Conservation (phyloP, 1,140 invertebrate genomes). For the Eupristina koningsbergeri region DNA sequence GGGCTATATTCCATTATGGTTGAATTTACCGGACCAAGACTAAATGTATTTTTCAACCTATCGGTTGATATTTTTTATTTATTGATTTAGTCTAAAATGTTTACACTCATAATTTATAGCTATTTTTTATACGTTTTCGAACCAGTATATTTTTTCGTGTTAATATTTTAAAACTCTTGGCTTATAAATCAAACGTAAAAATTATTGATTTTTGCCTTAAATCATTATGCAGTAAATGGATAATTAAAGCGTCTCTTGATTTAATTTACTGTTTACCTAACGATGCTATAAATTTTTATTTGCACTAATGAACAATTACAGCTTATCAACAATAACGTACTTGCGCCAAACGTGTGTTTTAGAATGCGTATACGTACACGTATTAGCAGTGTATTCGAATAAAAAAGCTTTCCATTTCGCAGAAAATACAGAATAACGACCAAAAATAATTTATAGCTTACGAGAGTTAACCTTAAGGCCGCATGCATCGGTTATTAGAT, state of each 20-base stretch:
- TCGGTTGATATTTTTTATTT: background rate
- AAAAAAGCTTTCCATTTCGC: background rate
- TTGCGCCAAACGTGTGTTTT: background rate
- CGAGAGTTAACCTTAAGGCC: background rate
- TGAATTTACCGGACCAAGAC: background rate
- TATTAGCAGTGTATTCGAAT: too few species aligned
- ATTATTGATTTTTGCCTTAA: too few species aligned
- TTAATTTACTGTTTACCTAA: too few species aligned
- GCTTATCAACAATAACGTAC: background rate
- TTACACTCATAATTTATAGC: background rate
- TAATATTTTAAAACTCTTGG: too few species aligned
- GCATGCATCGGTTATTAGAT: constrained; percentile 30
- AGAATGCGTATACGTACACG: too few species aligned
- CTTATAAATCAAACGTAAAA: too few species aligned
- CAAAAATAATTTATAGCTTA: constrained; percentile 10
- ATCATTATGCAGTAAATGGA: too few species aligned
- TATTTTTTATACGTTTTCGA: background rate
- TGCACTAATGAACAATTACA: background rate
- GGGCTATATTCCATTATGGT: background rate
- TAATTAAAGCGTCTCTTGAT: too few species aligned
- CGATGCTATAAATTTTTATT: background rate
- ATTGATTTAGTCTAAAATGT: background rate
- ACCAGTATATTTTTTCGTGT: too few species aligned
- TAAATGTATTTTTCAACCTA: background rate
- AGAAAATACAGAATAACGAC: background rate